phyloP scores from a whole-genome alignment of 1,140 invertebrate species.

The Teleogryllus occipitalis region DNA sequence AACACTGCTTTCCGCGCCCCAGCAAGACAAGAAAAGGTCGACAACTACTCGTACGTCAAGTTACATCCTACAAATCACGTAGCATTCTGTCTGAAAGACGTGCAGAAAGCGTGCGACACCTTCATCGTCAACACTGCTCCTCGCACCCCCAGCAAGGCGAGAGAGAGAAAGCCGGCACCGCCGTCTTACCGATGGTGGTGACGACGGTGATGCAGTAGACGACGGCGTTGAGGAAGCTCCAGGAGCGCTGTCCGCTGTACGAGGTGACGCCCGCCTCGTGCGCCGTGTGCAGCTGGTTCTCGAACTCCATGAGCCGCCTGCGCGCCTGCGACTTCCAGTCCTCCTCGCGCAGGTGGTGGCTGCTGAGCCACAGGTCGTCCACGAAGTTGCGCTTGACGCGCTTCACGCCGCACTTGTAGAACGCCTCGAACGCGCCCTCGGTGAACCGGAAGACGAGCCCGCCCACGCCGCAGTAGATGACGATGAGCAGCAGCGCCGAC shows the following conservation, averaged over 20 bases:
- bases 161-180: not conserved
- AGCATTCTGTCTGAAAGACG: not conserved
- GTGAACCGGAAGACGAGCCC: constrained; percentile 67
- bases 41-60: not conserved
- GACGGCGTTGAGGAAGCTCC: constrained; percentile 88
- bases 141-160: not conserved
- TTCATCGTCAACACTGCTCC: not conserved
- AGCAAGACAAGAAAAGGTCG: not conserved
- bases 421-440: constrained; percentile 72
- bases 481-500: constrained; percentile 51
- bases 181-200: constrained; percentile 81
- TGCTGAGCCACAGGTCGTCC: constrained; percentile 67
- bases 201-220: constrained; percentile 86
- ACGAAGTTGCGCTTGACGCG: constrained; percentile 77
- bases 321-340: constrained; percentile 80
- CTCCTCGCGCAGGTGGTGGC: constrained; percentile 70
- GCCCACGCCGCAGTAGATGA: constrained; percentile 67
- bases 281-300: constrained; percentile 73
- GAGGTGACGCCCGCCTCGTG: constrained; percentile 70
- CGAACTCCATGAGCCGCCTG: constrained; percentile 71
- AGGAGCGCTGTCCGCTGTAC: constrained; percentile 74
- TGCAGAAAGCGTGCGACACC: not conserved
- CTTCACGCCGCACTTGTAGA: constrained; percentile 80
- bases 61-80: not conserved
- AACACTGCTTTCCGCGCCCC: too few relatives aligned